Evolutionary conservation across 2,888 invertebrate genomes (phyloP).

Genomic region (Cantharis rustica): DNA sequence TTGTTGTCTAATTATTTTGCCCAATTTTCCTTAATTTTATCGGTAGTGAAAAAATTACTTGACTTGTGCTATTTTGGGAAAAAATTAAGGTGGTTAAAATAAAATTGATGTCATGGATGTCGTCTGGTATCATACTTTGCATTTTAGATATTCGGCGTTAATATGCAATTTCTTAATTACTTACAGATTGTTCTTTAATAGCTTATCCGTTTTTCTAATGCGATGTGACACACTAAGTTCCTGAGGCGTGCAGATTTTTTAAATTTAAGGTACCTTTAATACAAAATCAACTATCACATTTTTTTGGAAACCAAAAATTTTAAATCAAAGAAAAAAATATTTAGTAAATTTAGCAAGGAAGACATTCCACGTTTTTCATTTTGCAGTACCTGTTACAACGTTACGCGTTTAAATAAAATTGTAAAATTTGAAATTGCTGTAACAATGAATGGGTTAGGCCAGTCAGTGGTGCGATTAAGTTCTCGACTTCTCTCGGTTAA

Average conservation of each 20-base stretch:
- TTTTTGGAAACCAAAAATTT: background rate
- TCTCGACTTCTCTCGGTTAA: too few species aligned
- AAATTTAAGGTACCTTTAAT: background rate
- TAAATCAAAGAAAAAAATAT: too few species aligned
- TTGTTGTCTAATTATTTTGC: background rate
- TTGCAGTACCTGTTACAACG: too few species aligned
- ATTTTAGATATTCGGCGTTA: conserved; percentile 11
- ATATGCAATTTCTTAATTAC: conserved; percentile 24
- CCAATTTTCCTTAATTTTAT: background rate
- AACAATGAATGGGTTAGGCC: too few species aligned
- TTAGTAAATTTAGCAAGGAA: too few species aligned
- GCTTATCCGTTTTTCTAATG: background rate
- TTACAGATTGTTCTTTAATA: conserved; percentile 24
- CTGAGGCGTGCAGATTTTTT: conserved; percentile 10
- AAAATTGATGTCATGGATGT: conserved; percentile 6
- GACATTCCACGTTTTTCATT: too few species aligned
- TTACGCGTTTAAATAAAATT: too few species aligned
- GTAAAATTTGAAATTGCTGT: too few species aligned
- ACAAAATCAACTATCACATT: background rate
- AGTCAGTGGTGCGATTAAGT: too few species aligned
- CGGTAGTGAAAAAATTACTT: background rate
- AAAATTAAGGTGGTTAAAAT: background rate
- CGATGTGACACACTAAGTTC: conserved; percentile 9
- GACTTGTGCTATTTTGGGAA: background rate
- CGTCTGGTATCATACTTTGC: conserved; percentile 17